Base-by-base conservation (phyloP, 1,140 invertebrate species). In the Listronotus oregonensis region DNA sequence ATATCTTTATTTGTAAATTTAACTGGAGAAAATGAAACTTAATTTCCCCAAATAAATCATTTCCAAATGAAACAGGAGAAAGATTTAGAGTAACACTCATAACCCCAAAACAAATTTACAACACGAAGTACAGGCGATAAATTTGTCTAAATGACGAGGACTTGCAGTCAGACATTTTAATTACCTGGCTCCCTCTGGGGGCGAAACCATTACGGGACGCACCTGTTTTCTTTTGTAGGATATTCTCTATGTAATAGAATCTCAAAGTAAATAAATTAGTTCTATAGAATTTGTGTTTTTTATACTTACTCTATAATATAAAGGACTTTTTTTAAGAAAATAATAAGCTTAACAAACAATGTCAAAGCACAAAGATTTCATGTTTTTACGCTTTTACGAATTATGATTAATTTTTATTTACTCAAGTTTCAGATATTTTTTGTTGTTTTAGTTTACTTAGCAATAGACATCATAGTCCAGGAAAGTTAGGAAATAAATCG, bases 151-250 rank as follows among this genome's bases (percentile, higher is more conserved):
- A 68, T 72, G 73, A 73, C 71, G 70, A 71, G 71, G 61, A 70
- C 66, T 70, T 71, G 71, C 71, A 56, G 55, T 68, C 63, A 69
- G 73, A 74, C 73, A 73, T 73, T 74, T 74, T 74, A 74, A 74
- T 74, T 74, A 74, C 71, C 54, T 42, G 47, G 46, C 60, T 56
- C 58, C 68, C 67, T 65, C 55, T 62, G 46, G 60, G 51, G 56
- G 54, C 17, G 40, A 61, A 31, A 40, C 46, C 21, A 12, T 55
- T 61, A 56, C 57, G 65, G 63, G 58, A 64, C 51, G 59, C 69
- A 72, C 71, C 71, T 71, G 70, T 51, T 71, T 68, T 68, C 67
- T 64, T 49, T 49, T 9, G 56, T 5, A 37, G 8, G 34, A 37
- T 37, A 51, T 37, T 65, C 47, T 60, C 50, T 61, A 66, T 61